These are phyloP conservation scores for Onthophagus sagittarius DNA, from an alignment of 2,888 invertebrate genomes.

Conservation along the genomic window DNA sequence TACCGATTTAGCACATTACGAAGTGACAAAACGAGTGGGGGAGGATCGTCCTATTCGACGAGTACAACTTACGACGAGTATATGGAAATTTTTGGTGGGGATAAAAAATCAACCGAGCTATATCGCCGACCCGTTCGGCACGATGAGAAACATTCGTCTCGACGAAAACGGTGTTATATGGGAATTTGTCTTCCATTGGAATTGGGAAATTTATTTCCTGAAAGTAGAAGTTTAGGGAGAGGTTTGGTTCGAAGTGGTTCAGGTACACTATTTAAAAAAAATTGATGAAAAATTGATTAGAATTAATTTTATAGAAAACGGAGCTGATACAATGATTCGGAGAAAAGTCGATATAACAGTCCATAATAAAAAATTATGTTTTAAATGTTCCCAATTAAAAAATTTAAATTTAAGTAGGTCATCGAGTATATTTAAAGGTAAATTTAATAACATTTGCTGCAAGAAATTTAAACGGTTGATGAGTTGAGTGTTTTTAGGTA, in stretches of 20 bases:
- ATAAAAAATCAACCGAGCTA: background rate
- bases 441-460: too few relatives aligned
- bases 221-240: slow-evolving; percentile 39
- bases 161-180: slow-evolving; percentile 59
- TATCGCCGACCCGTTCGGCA: background rate
- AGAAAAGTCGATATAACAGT: slow-evolving; percentile 9
- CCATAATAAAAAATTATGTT: slow-evolving; percentile 29
- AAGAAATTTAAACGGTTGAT: too few relatives aligned
- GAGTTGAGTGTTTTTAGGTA: too few relatives aligned
- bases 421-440: background rate
- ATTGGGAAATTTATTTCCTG: slow-evolving; percentile 64
- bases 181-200: slow-evolving; percentile 72
- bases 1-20: background rate
- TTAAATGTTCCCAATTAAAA: slow-evolving; percentile 28
- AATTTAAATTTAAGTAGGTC: slow-evolving; percentile 17
- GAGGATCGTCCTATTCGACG: background rate
- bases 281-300: slow-evolving; percentile 20
- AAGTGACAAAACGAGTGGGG: background rate
- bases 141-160: background rate
- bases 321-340: background rate
- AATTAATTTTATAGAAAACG: slow-evolving; percentile 12
- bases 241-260: slow-evolving; percentile 26
- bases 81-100: background rate
- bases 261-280: background rate
- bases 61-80: background rate